phyloP scores from a whole-genome alignment of 2,888 invertebrate species.

The Aleiodes alternator region DNA sequence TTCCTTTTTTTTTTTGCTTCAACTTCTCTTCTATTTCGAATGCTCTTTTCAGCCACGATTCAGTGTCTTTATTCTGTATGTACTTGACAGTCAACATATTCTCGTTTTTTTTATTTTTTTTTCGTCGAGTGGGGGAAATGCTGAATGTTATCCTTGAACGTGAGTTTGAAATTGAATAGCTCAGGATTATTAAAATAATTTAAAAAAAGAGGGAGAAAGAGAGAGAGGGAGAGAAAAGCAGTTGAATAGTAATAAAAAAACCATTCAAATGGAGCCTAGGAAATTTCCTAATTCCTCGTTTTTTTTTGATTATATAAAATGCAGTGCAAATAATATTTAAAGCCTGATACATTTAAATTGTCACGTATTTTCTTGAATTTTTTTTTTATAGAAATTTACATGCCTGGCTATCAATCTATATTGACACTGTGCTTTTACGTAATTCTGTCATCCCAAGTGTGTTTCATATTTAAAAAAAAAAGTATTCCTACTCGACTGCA shows the following conservation, averaged over 20 bases:
- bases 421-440: constrained; percentile 54
- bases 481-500: constrained; percentile 51
- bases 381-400: constrained; percentile 15
- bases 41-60: constrained; percentile 29
- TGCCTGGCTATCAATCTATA: constrained; percentile 40
- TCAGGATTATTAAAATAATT: background rate
- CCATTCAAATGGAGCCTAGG: background rate
- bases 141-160: constrained; percentile 64
- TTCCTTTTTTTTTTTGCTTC: background rate
- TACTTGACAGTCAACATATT: background rate
- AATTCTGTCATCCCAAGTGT: constrained; percentile 55
- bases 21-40: constrained; percentile 2
- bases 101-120: constrained; percentile 8
- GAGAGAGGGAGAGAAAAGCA: constrained; percentile 9
- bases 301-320: background rate
- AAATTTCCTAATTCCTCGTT: constrained; percentile 16
- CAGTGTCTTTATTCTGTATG: constrained; percentile 23
- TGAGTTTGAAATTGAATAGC: constrained; percentile 48
- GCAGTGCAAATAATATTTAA: background rate
- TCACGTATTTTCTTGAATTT: constrained; percentile 15
- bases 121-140: constrained; percentile 44
- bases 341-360: constrained; percentile 8
- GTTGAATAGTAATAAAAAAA: constrained; percentile 3
- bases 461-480: constrained; percentile 33
- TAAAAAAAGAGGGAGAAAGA: background rate